Evolutionary conservation across 2,888 invertebrate species (phyloP).

Genomic region (Nephrotoma guestfalica): DNA sequence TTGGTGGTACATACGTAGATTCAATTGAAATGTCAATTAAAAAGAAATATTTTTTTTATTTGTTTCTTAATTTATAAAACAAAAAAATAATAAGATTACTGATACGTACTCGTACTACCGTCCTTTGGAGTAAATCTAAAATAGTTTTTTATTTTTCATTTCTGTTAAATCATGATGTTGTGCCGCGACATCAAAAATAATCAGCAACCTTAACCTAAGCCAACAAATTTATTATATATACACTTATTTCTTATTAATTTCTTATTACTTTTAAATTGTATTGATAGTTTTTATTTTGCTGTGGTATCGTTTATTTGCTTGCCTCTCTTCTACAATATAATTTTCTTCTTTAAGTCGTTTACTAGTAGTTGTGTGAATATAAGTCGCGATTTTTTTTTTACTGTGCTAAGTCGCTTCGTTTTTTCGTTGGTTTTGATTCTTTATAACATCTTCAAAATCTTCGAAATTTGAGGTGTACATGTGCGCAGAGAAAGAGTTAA

Average conservation of each 20-base stretch:
- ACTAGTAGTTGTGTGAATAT: neutral
- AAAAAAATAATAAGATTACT: neutral
- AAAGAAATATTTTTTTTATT: neutral
- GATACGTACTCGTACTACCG: neutral
- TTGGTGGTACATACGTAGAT: neutral
- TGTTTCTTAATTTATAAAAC: neutral
- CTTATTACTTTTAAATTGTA: neutral
- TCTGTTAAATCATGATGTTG: neutral
- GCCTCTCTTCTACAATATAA: neutral
- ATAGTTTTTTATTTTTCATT: neutral
- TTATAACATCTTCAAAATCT: neutral
- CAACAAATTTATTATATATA: neutral
- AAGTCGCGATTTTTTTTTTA: neutral
- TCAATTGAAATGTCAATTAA: neutral
- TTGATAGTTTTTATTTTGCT: neutral
- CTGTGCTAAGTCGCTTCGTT: neutral
- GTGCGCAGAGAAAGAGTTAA: neutral
- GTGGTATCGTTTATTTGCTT: neutral
- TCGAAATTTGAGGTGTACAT: neutral
- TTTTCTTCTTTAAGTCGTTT: neutral
- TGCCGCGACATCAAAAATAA: neutral
- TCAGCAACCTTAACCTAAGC: neutral
- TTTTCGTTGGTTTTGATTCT: neutral
- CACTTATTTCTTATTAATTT: neutral
- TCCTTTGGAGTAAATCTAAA: neutral